Conservation (phyloP, 2,113 vertebrate genomes). For the Pomatostomus ruficeps region DNA sequence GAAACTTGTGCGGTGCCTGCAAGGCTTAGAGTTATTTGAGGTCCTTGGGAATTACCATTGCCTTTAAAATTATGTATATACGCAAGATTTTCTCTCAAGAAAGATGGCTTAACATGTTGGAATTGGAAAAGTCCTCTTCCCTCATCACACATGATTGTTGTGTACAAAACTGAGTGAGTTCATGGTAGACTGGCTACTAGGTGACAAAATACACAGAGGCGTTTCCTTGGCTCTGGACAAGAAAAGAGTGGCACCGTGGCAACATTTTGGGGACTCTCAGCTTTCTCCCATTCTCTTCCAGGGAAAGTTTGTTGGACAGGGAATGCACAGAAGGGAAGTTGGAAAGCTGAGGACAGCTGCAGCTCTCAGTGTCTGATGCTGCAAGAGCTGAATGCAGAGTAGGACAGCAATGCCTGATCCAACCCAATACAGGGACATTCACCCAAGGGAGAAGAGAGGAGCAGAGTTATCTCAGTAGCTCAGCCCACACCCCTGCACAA, state of each 20-base stretch:
- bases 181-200: neutral
- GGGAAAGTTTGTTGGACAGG: neutral
- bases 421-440: neutral
- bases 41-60: neutral
- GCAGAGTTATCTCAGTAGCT: neutral
- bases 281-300: neutral
- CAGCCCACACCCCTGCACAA: neutral
- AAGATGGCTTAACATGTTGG: neutral
- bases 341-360: neutral
- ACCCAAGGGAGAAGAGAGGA: neutral
- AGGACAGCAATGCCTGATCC: neutral
- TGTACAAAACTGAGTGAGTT: neutral
- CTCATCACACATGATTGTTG: neutral
- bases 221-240: neutral
- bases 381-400: accelerated
- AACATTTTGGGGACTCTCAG: neutral
- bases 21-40: neutral
- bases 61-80: neutral
- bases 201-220: neutral
- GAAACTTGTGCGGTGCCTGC: neutral
- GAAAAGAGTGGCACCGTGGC: neutral
- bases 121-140: neutral
- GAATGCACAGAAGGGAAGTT: neutral
- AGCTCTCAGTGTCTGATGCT: neutral
- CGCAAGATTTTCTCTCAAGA: neutral